A percentile compares a stretch with the other conserved stretches of the same genome.
These are phyloP conservation scores for Galeopsomyia nigrocyanea DNA, from an alignment of 2,888 invertebrate genomes.

Conservation along the genomic window DNA sequence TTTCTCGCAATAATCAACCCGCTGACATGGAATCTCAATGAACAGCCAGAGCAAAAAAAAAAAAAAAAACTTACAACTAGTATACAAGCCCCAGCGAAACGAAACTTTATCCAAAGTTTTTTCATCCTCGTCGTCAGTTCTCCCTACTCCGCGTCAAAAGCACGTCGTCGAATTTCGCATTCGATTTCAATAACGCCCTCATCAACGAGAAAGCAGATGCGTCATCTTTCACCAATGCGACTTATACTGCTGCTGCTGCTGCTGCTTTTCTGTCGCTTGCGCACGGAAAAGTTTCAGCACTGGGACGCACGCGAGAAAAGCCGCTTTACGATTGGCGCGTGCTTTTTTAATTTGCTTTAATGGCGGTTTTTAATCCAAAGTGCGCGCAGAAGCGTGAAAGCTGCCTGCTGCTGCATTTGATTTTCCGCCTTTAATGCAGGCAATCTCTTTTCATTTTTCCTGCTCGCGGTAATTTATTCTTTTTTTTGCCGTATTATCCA, in stretches of 20 bases:
- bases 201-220: slow-evolving; percentile 10
- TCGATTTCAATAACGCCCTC: slow-evolving; percentile 25
- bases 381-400: background rate
- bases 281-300: slow-evolving; percentile 16
- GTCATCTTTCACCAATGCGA: background rate
- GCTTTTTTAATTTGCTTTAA: slow-evolving; percentile 37
- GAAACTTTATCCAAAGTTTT: too few relatives aligned
- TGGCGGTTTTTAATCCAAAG: slow-evolving; percentile 30
- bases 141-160: too few relatives aligned
- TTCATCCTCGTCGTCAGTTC: too few relatives aligned
- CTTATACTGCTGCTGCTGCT: background rate
- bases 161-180: slow-evolving; percentile 2
- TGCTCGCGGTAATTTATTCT: background rate
- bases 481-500: background rate
- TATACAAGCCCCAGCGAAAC: too few relatives aligned
- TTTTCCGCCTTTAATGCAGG: background rate
- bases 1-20: too few relatives aligned
- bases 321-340: slow-evolving; percentile 36
- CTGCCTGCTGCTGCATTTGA: slow-evolving; percentile 4
- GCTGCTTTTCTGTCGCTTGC: background rate
- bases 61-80: too few relatives aligned
- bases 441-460: background rate
- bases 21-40: too few relatives aligned
- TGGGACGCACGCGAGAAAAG: slow-evolving; percentile 12
- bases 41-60: too few relatives aligned